Evolutionary conservation across 2,113 vertebrate genomes (phyloP).

Genomic region (Ammodramus savannarum): DNA sequence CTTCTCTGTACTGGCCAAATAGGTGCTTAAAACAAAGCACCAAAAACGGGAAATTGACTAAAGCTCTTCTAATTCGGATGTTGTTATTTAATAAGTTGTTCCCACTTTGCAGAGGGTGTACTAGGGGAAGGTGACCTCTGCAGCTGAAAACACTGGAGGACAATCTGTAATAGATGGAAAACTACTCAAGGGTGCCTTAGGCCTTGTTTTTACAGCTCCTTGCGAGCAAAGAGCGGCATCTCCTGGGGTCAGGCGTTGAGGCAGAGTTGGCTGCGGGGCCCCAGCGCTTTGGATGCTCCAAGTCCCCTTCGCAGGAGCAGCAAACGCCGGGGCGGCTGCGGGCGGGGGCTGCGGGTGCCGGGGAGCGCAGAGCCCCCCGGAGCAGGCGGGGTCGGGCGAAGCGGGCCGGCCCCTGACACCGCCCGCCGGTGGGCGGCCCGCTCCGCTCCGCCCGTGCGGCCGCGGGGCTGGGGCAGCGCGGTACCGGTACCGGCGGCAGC

Average conservation of each 20-base stretch:
- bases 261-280: not conserved
- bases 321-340: fast-evolving
- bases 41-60: fast-evolving
- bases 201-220: not conserved
- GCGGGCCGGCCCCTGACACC: not conserved
- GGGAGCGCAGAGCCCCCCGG: fast-evolving
- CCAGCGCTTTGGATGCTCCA: not conserved
- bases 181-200: fast-evolving
- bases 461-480: not conserved
- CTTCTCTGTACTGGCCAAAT: not conserved
- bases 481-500: not conserved
- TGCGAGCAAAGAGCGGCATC: fast-evolving
- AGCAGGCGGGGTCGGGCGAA: not conserved
- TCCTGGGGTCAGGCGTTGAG: fast-evolving
- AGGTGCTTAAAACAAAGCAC: not conserved
- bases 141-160: not conserved
- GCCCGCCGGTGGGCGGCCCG: not conserved
- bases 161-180: not conserved
- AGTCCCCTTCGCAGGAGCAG: not conserved
- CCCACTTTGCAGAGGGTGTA: not conserved
- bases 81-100: fast-evolving
- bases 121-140: not conserved
- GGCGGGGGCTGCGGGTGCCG: fast-evolving
- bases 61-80: fast-evolving
- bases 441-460: not conserved